These are phyloP conservation scores for Apotomis turbidana DNA, from an alignment of 2,888 invertebrate species.

Conservation along the genomic window DNA sequence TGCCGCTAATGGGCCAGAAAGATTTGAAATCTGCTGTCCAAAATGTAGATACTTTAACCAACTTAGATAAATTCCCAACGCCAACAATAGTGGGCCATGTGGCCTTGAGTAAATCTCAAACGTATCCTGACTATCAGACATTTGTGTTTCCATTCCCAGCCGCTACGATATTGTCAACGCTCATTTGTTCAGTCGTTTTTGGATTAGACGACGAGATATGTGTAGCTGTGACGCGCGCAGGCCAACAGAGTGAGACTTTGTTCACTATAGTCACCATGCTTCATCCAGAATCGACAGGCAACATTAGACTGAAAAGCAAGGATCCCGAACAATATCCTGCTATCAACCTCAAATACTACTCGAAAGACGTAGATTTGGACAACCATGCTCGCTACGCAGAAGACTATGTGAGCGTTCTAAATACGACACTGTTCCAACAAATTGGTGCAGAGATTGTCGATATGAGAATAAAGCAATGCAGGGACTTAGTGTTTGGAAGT, in stretches of 20 bases:
- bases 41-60: constrained; percentile 2
- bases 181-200: constrained; percentile 6
- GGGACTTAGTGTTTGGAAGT: constrained; percentile 37
- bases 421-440: constrained; percentile 49
- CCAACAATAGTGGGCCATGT: constrained; percentile 54
- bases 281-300: constrained; percentile 56
- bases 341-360: constrained; percentile 54
- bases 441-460: constrained; percentile 48
- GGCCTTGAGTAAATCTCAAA: not conserved
- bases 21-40: constrained; percentile 8
- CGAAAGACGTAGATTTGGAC: constrained; percentile 50
- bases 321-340: constrained; percentile 54
- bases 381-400: constrained; percentile 48
- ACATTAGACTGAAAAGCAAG: constrained; percentile 52
- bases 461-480: constrained; percentile 54
- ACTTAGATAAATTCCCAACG: constrained; percentile 51
- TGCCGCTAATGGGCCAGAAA: constrained; percentile 51
- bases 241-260: not conserved
- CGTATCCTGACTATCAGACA: constrained; percentile 5
- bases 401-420: constrained; percentile 49
- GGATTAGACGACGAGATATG: constrained; percentile 7
- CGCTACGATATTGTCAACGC: not conserved
- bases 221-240: not conserved
- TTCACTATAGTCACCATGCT: not conserved
- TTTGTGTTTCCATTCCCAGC: not conserved